phyloP scores from a whole-genome alignment of 2,888 invertebrate species.

The Sialis fuliginosa region DNA sequence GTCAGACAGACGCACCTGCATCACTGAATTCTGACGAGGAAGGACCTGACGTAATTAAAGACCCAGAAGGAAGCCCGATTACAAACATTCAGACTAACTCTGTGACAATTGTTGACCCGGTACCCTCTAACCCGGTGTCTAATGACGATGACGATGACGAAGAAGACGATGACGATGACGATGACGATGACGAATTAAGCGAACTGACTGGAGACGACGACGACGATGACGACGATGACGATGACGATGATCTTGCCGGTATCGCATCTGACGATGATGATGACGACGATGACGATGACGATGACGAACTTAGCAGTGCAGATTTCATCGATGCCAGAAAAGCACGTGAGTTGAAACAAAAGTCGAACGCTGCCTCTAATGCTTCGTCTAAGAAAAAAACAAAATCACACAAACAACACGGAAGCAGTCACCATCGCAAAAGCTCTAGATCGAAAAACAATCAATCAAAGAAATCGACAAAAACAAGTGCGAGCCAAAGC shows the following conservation, averaged over 20 bases:
- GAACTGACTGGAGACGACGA: conserved; percentile 24
- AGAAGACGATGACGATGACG: conserved; percentile 23
- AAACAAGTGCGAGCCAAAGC: no score
- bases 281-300: conserved; percentile 48
- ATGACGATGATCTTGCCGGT: conserved; percentile 27
- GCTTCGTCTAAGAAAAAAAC: neutral
- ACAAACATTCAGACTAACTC: conserved; percentile 4
- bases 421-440: conserved; percentile 21
- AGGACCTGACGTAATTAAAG: conserved; percentile 16
- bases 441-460: conserved; percentile 27
- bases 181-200: conserved; percentile 25
- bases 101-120: conserved; percentile 18
- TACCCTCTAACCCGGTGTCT: conserved; percentile 17
- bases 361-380: conserved; percentile 7
- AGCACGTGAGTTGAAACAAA: conserved; percentile 75
- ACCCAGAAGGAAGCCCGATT: conserved; percentile 14
- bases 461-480: conserved; percentile 29
- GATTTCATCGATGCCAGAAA: conserved; percentile 47
- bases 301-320: conserved; percentile 48
- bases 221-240: conserved; percentile 43
- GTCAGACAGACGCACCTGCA: conserved; percentile 15
- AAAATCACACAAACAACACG: conserved; percentile 1
- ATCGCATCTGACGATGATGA: conserved; percentile 41
- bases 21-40: conserved; percentile 11
- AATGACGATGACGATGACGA: conserved; percentile 24